A percentile compares a stretch with the other conserved stretches of the same genome.
These are phyloP conservation scores for Drosophila mojavensis DNA, from an alignment of 1,140 invertebrate genomes.

Conservation along the genomic window DNA sequence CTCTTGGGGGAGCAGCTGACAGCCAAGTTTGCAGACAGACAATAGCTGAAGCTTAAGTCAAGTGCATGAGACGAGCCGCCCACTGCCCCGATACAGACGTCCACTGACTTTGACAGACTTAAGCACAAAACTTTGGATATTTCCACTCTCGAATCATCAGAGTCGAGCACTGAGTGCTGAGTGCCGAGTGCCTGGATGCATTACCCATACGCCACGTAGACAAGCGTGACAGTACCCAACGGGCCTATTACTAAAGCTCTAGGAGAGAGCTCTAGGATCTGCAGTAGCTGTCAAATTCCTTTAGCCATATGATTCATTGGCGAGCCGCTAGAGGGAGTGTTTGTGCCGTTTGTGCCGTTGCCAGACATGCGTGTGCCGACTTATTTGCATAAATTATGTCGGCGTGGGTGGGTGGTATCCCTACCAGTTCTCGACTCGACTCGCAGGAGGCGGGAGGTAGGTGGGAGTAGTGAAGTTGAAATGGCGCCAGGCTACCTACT, in stretches of 20 bases:
- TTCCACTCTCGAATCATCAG: slow-evolving; percentile 21
- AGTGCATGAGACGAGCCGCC: slow-evolving; percentile 8
- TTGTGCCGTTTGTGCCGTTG: slow-evolving; percentile 7
- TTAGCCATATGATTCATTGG: slow-evolving; percentile 73
- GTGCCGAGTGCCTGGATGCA: slow-evolving; percentile 44
- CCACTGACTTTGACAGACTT: slow-evolving; percentile 61
- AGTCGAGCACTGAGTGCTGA: slow-evolving; percentile 14
- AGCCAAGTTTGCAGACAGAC: slow-evolving; percentile 24
- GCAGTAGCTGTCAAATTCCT: slow-evolving; percentile 58
- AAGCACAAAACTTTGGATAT: slow-evolving; percentile 52
- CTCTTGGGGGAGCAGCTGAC: slow-evolving; percentile 6
- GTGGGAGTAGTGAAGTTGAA: slow-evolving; percentile 5
- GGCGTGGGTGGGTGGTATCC: not conserved
- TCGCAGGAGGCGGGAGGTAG: not conserved
- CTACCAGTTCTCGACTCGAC: not conserved
- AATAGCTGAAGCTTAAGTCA: slow-evolving; percentile 37
- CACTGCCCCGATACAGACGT: slow-evolving; percentile 22
- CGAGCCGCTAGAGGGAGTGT: slow-evolving; percentile 23
- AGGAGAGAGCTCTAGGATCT: slow-evolving; percentile 8
- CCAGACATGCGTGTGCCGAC: slow-evolving; percentile 48
- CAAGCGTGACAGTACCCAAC: slow-evolving; percentile 43
- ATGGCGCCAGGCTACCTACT: slow-evolving; percentile 38
- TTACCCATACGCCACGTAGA: slow-evolving; percentile 52
- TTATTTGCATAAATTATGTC: slow-evolving; percentile 74
- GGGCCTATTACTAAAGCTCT: slow-evolving; percentile 67